These are phyloP conservation scores for Anguilla rostrata DNA, from an alignment of 2,113 vertebrate genomes.

Conservation along the genomic window DNA sequence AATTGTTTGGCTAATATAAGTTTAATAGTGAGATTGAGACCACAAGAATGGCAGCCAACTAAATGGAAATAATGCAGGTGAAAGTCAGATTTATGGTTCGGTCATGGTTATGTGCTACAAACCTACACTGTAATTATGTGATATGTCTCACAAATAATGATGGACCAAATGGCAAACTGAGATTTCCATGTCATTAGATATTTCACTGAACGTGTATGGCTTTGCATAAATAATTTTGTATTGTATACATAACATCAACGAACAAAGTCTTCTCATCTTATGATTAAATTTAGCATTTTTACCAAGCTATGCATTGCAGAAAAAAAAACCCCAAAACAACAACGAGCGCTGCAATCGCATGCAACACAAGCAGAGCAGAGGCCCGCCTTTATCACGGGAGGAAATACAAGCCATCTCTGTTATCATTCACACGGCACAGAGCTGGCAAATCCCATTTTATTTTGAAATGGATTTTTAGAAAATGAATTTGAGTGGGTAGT, in stretches of 20 bases:
- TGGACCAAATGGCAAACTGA: background rate
- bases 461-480: conserved; percentile 3
- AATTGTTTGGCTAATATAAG: background rate
- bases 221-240: background rate
- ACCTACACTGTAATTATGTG: background rate
- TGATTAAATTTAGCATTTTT: background rate
- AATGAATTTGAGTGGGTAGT: background rate
- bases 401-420: conserved; percentile 5
- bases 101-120: background rate
- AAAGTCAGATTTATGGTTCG: background rate
- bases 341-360: background rate
- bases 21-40: background rate
- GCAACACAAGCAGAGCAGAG: background rate
- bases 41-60: background rate
- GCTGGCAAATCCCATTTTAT: conserved; percentile 9
- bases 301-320: background rate
- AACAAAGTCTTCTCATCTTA: background rate
- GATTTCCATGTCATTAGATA: background rate
- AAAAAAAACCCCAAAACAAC: background rate
- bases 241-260: background rate
- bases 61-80: background rate
- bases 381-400: background rate
- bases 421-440: background rate
- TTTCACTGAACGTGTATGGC: background rate
- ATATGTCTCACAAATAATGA: background rate